Evolutionary conservation across 2,113 vertebrate genomes (phyloP).

Genomic region (Bujurquina vittata): DNA sequence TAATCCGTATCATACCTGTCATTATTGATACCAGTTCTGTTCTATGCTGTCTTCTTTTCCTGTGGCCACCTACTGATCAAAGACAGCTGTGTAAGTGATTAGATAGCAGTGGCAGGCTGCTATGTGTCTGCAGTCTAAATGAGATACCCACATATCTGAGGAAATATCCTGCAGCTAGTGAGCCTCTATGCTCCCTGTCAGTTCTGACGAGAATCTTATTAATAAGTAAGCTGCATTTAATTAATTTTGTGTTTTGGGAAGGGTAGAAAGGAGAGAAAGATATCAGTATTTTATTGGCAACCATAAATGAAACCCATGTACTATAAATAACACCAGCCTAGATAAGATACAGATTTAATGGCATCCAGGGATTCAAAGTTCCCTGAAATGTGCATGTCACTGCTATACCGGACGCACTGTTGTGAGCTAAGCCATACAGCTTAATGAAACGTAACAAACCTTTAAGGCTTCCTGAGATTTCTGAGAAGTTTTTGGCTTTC

Average conservation of each 20-base stretch:
- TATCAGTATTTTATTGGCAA: constrained; percentile 19
- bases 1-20: neutral
- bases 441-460: neutral
- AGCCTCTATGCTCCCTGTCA: neutral
- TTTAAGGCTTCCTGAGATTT: neutral
- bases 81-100: neutral
- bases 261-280: neutral
- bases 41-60: neutral
- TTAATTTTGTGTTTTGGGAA: neutral
- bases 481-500: neutral
- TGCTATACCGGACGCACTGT: neutral
- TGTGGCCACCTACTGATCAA: neutral
- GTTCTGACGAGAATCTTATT: neutral
- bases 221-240: neutral
- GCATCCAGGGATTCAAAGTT: constrained; percentile 37
- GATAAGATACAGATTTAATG: constrained; percentile 33
- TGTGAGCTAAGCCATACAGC: neutral
- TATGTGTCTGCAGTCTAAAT: neutral
- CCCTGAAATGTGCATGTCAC: neutral
- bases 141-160: neutral
- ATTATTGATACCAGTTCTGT: neutral
- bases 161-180: neutral
- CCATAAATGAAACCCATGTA: neutral
- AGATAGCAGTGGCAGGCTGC: neutral
- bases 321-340: neutral